These are phyloP conservation scores for Apamea sordens DNA, from an alignment of 2,888 invertebrate species.

Conservation along the genomic window DNA sequence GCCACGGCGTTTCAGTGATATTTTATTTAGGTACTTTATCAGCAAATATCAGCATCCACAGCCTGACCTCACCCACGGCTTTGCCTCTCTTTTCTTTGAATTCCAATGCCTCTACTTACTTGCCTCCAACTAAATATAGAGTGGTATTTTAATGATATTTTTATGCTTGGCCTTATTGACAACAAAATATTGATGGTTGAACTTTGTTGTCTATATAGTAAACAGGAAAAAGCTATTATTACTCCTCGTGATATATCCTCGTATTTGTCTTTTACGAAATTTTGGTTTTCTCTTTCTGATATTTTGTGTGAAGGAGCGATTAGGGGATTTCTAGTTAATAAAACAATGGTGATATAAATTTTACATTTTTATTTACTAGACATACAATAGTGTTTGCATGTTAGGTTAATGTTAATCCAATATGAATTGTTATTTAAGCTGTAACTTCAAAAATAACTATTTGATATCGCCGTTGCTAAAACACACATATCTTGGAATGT, in stretches of 20 bases:
- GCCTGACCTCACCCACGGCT: not conserved
- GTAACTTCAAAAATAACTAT: conserved; percentile 67
- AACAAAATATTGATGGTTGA: not conserved
- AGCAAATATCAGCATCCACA: not conserved
- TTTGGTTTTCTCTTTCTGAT: not conserved
- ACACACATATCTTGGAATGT: conserved; percentile 25
- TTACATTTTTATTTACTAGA: conserved; percentile 80
- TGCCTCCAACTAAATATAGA: not conserved
- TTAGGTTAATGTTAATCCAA: conserved; percentile 61
- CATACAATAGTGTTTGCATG: conserved; percentile 73
- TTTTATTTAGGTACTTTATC: not conserved
- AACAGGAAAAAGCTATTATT: not conserved
- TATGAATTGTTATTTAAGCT: conserved; percentile 63
- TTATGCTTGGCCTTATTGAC: not conserved
- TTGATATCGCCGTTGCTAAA: conserved; percentile 42
- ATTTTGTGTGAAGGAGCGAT: not conserved
- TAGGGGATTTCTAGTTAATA: not conserved
- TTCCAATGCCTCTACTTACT: too few relatives aligned
- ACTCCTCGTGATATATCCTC: not conserved
- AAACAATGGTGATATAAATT: conserved; percentile 61
- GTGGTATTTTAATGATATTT: not conserved
- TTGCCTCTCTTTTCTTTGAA: not conserved
- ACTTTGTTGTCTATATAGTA: too few relatives aligned
- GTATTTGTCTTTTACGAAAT: not conserved
- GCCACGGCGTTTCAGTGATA: not conserved